Evolutionary conservation across 2,888 invertebrate genomes (phyloP), one percentile per base, ranked within the genome.

Genomic region (Ornithoptera alexandrae): DNA sequence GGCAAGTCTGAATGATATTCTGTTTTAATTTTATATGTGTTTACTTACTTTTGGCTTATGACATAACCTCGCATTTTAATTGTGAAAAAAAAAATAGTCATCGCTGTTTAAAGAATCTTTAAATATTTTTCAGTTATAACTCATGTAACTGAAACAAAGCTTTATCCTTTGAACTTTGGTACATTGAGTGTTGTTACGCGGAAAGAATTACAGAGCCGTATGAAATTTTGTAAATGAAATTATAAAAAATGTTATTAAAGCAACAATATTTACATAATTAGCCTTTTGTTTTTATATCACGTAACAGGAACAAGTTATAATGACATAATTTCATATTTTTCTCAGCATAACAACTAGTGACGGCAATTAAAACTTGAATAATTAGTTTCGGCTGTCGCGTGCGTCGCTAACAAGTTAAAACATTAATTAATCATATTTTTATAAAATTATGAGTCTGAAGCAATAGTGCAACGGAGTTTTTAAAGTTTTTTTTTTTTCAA

Each of bases 291-390:
- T 58, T 58, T 24, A 20, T 56, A 20, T 56, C 56, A 56, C 56
- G 56, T 56, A 56, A 56, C 18, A 20, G 8, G n/a, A 56, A 56
- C 56, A 65, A 65, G 18, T 65, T 58, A 39, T 65, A 65, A 65
- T 24, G 57, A 65, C 24, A 42, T 58, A 39, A 65, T 57, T 58
- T 65, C 39, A 57, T 57, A 57, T 65, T 65, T 65, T 65, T 36
- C 58, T 2, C 10, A 12, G 65, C 58, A 56, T 5, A 60, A 60
- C 60, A 39, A 58, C 64, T 56, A 64, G 56, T 36, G n/a, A 10
- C 18, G 56, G 36, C 57, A 65, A 65, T 65, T 65, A 65, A 65
- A 65, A 65, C 58, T 65, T 57, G 58, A 65, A 22, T 65, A 65
- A 65, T 65, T 65, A 58, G 42, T 42, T 65, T 56, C n/a, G n/a